Conservation (phyloP, 1,140 invertebrate species). For the Ephestia elutella region DNA sequence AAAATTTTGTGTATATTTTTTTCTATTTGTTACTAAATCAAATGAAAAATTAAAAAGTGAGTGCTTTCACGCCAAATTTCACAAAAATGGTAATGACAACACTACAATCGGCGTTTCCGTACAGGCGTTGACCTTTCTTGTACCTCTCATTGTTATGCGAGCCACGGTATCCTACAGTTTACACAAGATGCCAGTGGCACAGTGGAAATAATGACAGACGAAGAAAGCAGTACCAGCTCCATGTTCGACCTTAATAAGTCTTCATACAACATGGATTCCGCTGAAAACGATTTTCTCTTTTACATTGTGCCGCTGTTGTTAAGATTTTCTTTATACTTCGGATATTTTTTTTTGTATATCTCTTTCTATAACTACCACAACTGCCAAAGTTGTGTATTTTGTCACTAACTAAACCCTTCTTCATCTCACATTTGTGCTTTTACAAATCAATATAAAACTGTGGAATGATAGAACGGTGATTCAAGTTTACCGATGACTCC, state of each 20-base stretch:
- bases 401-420: not conserved
- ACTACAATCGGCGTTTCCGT: not conserved
- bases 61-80: not conserved
- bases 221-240: not conserved
- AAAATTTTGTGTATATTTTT: not conserved
- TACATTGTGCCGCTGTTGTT: too few species aligned
- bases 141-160: not conserved
- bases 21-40: not conserved
- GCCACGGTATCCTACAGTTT: not conserved
- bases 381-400: not conserved
- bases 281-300: too few species aligned
- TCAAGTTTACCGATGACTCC: slow-evolving; percentile 50
- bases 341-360: too few species aligned
- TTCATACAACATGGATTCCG: not conserved
- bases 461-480: slow-evolving; percentile 24
- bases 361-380: not conserved
- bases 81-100: slow-evolving; percentile 3
- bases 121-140: not conserved
- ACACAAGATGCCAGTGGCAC: not conserved
- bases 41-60: not conserved
- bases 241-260: not conserved
- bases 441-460: not conserved
- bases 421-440: not conserved
- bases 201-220: not conserved
- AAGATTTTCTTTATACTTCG: too few species aligned